A percentile compares a stretch with the other conserved stretches of the same genome.
Conservation (phyloP, 1,140 invertebrate genomes). For the Drosophila bipectinata region DNA sequence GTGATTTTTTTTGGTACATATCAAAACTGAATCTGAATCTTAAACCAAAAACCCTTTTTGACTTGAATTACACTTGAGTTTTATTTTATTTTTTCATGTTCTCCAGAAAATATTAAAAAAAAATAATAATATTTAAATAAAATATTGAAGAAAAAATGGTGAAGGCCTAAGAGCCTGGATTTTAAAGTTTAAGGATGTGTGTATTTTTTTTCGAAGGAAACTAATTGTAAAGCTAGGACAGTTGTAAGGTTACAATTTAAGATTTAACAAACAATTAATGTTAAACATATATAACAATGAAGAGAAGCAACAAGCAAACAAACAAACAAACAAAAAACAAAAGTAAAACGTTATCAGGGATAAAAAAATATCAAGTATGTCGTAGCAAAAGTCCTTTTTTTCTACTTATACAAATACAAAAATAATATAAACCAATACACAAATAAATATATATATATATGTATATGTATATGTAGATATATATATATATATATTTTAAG, state of each 20-base stretch:
- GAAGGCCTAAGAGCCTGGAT: slow-evolving; percentile 37
- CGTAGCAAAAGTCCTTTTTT: slow-evolving; percentile 64
- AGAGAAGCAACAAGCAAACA: slow-evolving; percentile 17
- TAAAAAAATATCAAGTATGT: slow-evolving; percentile 76
- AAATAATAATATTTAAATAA: not conserved
- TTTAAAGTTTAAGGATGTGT: slow-evolving; percentile 27
- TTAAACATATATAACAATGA: slow-evolving; percentile 48
- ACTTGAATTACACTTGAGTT: not conserved
- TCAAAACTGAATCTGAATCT: slow-evolving; percentile 21
- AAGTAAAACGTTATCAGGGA: slow-evolving; percentile 80
- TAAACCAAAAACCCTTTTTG: not conserved
- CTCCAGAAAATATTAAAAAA: slow-evolving; percentile 1
- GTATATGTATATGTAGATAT: slow-evolving; percentile 8
- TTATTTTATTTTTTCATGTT: not conserved
- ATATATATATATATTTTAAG: slow-evolving; percentile 24
- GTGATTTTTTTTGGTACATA: slow-evolving; percentile 15
- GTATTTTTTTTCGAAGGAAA: slow-evolving; percentile 32
- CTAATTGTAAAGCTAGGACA: slow-evolving; percentile 38
- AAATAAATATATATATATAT: slow-evolving; percentile 10
- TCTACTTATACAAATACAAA: slow-evolving; percentile 45
- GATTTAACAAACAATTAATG: slow-evolving; percentile 35
- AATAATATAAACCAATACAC: not conserved
- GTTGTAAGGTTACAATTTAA: slow-evolving; percentile 35
- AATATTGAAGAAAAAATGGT: not conserved
- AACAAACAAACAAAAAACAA: slow-evolving; percentile 59